phyloP scores from a whole-genome alignment of 2,113 vertebrate species.

The Bombycilla garrulus region DNA sequence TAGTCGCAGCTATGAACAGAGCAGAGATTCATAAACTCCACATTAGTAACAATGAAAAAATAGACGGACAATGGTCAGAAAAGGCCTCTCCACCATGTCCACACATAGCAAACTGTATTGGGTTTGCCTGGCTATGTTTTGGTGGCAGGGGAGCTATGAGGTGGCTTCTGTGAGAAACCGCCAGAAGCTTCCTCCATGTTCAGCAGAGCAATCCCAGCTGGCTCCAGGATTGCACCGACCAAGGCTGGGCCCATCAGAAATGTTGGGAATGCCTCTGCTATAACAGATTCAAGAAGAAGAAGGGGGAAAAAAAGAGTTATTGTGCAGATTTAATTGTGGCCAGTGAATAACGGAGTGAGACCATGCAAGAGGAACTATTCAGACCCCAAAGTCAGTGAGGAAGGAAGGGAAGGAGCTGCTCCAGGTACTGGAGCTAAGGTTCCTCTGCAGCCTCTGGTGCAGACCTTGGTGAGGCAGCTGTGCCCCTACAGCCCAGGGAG shows the following conservation, averaged over 20 bases:
- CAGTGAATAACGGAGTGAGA: background rate
- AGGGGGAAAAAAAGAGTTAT: background rate
- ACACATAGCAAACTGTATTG: background rate
- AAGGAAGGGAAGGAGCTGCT: background rate
- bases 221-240: background rate
- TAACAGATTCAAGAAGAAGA: background rate
- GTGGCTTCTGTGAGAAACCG: background rate
- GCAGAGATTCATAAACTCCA: background rate
- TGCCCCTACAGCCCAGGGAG: background rate
- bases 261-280: rapidly evolving
- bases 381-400: background rate
- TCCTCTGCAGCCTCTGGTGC: background rate
- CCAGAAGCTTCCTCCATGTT: background rate
- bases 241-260: background rate
- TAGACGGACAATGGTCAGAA: background rate
- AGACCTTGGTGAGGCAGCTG: background rate
- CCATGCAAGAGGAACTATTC: background rate
- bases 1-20: background rate
- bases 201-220: background rate
- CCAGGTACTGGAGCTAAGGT: background rate
- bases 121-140: background rate
- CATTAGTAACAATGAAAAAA: background rate
- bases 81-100: background rate
- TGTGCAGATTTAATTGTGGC: background rate
- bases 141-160: background rate